Percentiles rank a stretch among this genome's conserved stretches.
These are phyloP conservation scores for Rhodophaea formosa DNA, from an alignment of 2,888 invertebrate species.

Conservation along the genomic window DNA sequence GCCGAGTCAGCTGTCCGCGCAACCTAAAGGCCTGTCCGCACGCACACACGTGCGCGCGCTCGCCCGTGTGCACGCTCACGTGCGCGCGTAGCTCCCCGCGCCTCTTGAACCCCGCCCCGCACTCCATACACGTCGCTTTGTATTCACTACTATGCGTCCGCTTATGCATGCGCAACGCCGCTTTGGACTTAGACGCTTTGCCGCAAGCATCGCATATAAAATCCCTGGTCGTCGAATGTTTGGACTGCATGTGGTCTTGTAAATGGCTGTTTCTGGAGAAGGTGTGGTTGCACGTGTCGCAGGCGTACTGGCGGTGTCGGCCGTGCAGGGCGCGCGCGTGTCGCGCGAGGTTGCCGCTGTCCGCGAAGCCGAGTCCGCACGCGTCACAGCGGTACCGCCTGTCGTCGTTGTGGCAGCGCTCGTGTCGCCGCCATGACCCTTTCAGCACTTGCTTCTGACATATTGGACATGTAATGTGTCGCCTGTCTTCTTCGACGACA, in stretches of 20 bases:
- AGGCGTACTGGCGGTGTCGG: conserved; percentile 71
- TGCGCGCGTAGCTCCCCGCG: conserved; percentile 78
- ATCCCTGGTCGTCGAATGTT: conserved; percentile 65
- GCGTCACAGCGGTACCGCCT: conserved; percentile 69
- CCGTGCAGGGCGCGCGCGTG: conserved; percentile 76
- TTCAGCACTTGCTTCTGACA: conserved; percentile 56
- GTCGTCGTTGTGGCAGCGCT: conserved; percentile 62
- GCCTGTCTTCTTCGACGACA: conserved; percentile 25
- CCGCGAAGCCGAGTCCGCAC: conserved; percentile 77
- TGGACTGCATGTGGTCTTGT: conserved; percentile 68
- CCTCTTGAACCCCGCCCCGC: conserved; percentile 79
- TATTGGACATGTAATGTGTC: conserved; percentile 51
- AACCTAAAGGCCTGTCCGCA: conserved; percentile 77
- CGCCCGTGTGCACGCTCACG: conserved; percentile 78
- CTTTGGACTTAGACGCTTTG: conserved; percentile 72
- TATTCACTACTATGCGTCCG: conserved; percentile 54
- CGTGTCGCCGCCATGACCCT: conserved; percentile 68
- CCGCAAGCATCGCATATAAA: conserved; percentile 80
- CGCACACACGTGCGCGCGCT: conserved; percentile 73
- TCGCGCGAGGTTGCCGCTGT: conserved; percentile 72
- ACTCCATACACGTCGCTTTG: conserved; percentile 66
- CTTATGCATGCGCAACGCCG: conserved; percentile 75
- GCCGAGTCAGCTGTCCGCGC: conserved; percentile 50
- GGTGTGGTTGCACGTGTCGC: conserved; percentile 60
- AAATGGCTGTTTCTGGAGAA: conserved; percentile 75